Evolutionary conservation across 2,797 vertebrate genomes (phyloP), one percentile per base, ranked within the genome.

Genomic region (Novumbra hubbsi): DNA sequence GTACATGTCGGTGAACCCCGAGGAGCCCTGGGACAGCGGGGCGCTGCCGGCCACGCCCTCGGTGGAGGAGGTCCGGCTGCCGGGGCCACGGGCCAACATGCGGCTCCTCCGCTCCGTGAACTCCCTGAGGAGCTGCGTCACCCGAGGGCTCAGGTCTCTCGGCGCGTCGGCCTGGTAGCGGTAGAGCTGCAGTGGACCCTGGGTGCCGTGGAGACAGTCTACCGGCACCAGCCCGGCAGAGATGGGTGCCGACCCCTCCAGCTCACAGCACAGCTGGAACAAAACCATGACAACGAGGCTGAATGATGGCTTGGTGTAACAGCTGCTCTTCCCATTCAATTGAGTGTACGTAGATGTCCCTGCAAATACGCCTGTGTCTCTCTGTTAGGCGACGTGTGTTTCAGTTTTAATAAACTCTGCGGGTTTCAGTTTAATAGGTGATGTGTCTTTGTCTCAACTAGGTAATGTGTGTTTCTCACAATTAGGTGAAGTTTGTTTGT

Each of bases 31-130:
- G 69, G 97, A 98, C 81, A 97, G 95, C 11, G 97, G 96, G 45
- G 96, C 95, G 1, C 96, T 98, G 81, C 96, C 97, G 49, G 96
- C 96, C 81, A 98, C 96, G 1, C 96, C 97, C 85, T 98, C 97
- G 0, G 97, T 98, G 70, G 97, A 98, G 32, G 97, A 98, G 0
- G 95, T 98, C 87, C 96, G 92, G 75, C 96, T 97, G 84, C 95
- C 96, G 70, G 94, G 93, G 50, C 86, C 87, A 67, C 90, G 89
- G 71, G 83, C 88, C 86, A 97, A 93, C 76, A 95, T 91, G 12
- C 93, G 91, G 78, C 93, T 93, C 70, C 92, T 93, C 71, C 93
- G 91, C 41, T 94, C 94, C 64, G 96, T 85, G 83, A 95, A 94
- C 82, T 95, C 94, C 81, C 96, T 96, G 76, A 98, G 86, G 9